Conservation (phyloP, 2,797 vertebrate species). For the Silurus aristotelis region DNA sequence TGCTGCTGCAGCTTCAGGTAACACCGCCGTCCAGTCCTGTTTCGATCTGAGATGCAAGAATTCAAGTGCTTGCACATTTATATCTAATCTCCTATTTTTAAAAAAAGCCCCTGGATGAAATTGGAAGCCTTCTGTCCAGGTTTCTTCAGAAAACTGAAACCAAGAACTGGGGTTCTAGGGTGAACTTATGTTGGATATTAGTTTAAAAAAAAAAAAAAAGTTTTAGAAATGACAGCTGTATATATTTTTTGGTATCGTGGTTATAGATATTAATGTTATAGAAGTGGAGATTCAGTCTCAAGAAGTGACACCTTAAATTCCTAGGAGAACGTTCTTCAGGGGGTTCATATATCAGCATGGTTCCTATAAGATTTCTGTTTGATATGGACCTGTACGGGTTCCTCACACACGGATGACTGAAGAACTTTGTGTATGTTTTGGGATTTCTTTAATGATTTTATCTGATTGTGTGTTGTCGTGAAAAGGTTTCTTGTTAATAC, state of each 20-base stretch:
- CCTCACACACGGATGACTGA: background rate
- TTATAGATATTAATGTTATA: background rate
- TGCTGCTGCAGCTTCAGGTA: constrained; percentile 64
- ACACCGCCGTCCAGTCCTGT: constrained; percentile 21
- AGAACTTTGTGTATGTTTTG: background rate
- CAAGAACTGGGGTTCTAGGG: background rate
- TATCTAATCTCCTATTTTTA: background rate
- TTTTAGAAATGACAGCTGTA: background rate
- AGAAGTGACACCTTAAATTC: background rate
- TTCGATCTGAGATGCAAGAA: background rate
- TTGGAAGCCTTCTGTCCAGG: background rate
- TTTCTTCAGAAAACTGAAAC: background rate
- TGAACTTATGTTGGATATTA: background rate
- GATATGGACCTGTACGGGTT: background rate
- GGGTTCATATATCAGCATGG: background rate
- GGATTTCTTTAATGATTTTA: background rate
- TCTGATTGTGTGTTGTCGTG: background rate
- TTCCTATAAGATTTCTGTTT: background rate
- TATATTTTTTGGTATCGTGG: too few relatives aligned
- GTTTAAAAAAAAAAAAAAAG: background rate
- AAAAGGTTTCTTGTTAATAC: background rate
- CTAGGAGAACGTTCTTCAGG: background rate
- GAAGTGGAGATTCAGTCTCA: background rate
- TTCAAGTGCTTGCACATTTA: too few relatives aligned
- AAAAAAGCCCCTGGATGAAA: background rate